A percentile compares a stretch with the other conserved stretches of the same genome.
Conservation (phyloP, 2,113 vertebrate species). For the Orientallactaga bullata region DNA sequence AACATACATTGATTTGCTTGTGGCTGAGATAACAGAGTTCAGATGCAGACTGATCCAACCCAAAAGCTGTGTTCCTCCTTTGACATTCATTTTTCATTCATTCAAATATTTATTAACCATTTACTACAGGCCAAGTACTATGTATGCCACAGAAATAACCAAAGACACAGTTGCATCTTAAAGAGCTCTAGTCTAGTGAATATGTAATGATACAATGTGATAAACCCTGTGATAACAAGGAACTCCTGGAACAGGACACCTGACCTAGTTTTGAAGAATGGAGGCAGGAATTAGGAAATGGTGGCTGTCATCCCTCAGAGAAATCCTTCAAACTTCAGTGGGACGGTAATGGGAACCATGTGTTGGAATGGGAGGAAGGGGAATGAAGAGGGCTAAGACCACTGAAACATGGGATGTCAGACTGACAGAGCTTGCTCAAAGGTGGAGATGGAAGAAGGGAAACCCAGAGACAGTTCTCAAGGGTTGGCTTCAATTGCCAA, state of each 20-base stretch:
- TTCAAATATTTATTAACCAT: conserved; percentile 13
- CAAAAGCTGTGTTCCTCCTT: not conserved
- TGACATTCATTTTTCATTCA: not conserved
- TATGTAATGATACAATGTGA: not conserved
- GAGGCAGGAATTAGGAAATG: conserved; percentile 3
- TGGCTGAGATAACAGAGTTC: not conserved
- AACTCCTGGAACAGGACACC: not conserved
- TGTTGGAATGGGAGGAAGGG: not conserved
- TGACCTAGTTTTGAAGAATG: conserved; percentile 44
- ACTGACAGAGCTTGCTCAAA: not conserved
- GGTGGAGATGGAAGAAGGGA: not conserved
- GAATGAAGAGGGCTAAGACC: not conserved
- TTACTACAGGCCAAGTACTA: not conserved
- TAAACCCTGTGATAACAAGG: not conserved
- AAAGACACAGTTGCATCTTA: not conserved
- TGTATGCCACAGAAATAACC: not conserved
- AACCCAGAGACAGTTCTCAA: not conserved
- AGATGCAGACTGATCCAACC: not conserved
- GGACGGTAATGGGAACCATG: not conserved
- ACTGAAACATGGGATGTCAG: not conserved
- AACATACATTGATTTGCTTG: conserved; percentile 17
- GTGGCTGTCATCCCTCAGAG: not conserved
- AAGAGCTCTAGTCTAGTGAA: not conserved
- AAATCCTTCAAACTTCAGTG: not conserved
- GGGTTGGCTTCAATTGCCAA: not conserved